Evolutionary conservation across 2,797 vertebrate genomes (phyloP).

Genomic region (Urocyon cinereoargenteus): DNA sequence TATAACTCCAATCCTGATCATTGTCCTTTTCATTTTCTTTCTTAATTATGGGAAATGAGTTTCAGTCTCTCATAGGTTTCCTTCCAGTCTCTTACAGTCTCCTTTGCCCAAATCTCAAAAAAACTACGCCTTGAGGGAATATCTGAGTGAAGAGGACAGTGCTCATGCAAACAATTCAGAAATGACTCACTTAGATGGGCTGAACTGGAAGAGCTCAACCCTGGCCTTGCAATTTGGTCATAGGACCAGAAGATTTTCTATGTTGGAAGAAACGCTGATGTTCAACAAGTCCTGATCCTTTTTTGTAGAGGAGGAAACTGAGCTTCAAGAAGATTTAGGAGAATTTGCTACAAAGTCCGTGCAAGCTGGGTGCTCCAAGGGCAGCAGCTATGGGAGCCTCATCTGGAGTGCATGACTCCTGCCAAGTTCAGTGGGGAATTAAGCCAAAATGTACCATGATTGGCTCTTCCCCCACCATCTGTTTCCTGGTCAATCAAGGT

Average conservation of each 20-base stretch:
- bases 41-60: background rate
- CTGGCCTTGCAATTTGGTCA: background rate
- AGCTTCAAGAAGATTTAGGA: background rate
- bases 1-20: background rate
- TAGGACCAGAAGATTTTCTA: background rate
- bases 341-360: background rate
- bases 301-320: background rate
- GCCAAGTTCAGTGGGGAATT: background rate
- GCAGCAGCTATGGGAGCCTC: background rate
- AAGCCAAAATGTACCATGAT: background rate
- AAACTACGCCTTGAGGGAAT: background rate
- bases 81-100: background rate
- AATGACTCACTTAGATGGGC: conserved; percentile 32
- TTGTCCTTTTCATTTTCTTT: background rate
- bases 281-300: background rate
- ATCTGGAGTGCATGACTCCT: background rate
- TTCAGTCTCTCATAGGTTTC: background rate
- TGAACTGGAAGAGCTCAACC: background rate
- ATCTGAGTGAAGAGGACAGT: background rate
- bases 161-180: conserved; percentile 2
- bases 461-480: background rate
- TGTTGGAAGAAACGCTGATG: background rate
- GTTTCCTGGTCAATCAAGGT: background rate
- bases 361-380: background rate
- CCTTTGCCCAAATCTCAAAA: background rate